Evolutionary conservation across 1,140 invertebrate species (phyloP).

Genomic region (Bombus breviceps): DNA sequence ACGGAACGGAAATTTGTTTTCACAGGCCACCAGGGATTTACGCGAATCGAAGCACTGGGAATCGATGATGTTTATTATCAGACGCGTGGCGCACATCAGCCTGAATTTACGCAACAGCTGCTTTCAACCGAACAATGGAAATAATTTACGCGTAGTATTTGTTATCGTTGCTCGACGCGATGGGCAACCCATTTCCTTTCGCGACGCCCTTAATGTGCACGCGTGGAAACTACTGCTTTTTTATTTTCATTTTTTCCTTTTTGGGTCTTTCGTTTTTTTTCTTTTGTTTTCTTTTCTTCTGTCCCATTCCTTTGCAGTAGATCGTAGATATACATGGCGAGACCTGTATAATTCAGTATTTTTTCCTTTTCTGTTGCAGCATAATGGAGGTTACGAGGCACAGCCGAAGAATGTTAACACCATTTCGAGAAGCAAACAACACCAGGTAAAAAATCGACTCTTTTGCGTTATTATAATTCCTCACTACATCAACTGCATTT

Average conservation of each 20-base stretch:
- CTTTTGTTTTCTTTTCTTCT: neutral
- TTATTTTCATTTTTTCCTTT: too few species aligned
- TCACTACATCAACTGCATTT: neutral
- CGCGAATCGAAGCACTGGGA: neutral
- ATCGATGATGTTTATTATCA: constrained; percentile 41
- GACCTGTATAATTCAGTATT: neutral
- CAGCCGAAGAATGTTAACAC: constrained; percentile 75
- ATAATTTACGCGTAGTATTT: constrained; percentile 41
- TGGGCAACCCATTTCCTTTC: constrained; percentile 30
- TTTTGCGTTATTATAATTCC: too few species aligned
- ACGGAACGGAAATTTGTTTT: neutral
- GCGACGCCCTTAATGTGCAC: constrained; percentile 7
- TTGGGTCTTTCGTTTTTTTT: too few species aligned
- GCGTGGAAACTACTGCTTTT: too few species aligned
- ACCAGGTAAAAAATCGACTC: constrained; percentile 47
- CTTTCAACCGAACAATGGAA: constrained; percentile 39
- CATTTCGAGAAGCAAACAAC: constrained; percentile 72
- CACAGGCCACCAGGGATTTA: neutral
- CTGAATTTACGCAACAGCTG: constrained; percentile 24
- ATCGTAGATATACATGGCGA: neutral
- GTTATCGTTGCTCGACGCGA: constrained; percentile 30
- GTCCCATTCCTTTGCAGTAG: neutral
- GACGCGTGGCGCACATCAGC: neutral
- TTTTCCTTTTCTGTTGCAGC: constrained; percentile 75
- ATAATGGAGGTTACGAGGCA: constrained; percentile 79